Conservation (phyloP, 2,888 invertebrate genomes). For the Periphyllus acericola region DNA sequence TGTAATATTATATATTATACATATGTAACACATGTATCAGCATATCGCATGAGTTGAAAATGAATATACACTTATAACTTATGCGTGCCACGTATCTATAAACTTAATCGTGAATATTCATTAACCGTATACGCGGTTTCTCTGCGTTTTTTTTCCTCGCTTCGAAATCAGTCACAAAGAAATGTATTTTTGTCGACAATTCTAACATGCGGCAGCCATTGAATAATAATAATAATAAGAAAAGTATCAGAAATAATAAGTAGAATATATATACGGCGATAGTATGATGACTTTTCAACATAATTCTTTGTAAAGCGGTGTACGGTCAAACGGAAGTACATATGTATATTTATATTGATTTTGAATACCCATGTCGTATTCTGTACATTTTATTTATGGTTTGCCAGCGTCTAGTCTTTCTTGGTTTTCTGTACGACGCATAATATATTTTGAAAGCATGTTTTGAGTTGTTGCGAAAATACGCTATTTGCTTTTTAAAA, state of each 20-base stretch:
- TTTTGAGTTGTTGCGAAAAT: too few relatives aligned
- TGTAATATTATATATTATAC: background rate
- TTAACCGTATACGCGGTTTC: background rate
- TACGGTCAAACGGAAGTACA: background rate
- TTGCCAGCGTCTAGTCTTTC: background rate
- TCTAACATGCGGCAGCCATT: background rate
- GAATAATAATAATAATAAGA: background rate
- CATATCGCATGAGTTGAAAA: background rate
- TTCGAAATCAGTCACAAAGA: background rate
- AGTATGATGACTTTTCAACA: background rate
- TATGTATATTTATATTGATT: too few relatives aligned
- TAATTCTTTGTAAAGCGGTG: background rate
- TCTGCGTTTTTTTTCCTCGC: background rate
- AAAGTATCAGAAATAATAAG: background rate
- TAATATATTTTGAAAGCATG: too few relatives aligned
- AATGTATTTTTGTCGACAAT: background rate
- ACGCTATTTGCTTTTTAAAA: too few relatives aligned
- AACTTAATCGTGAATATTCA: conserved; percentile 25
- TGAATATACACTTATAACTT: background rate
- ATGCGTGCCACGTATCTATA: background rate
- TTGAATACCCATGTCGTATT: background rate
- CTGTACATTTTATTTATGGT: background rate
- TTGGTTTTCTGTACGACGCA: background rate
- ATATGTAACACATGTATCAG: background rate
- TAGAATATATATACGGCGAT: background rate